Base-by-base conservation (phyloP, 30 jellyfish, hydroid and myxozoan species). In the Aurelia coerulea region DNA sequence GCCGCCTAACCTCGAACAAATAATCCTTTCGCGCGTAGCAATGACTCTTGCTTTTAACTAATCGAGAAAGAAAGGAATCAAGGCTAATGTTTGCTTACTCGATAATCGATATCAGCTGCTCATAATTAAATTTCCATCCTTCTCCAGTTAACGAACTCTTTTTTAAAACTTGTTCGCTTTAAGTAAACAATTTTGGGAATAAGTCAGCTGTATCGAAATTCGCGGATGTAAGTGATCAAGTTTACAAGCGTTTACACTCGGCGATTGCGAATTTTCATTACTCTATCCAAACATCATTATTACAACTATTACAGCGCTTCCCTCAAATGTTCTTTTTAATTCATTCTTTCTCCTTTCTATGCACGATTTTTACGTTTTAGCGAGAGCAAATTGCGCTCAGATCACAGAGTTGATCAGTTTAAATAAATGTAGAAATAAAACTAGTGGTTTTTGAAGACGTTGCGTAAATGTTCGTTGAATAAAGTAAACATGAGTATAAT, bases 51-150 rank as follows among this genome's bases (percentile, higher is more conserved):
- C 89, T 52, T 49, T 79, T 75, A 79, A 37, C 73, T 64, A 79
- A 79, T 79, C 81, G 67, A 79, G 66, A 31, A 53, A 71, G 52
- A 79, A 79, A 62, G 51, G 89, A 65, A 62, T 79, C 67, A 46
- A 74, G 73, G 53, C 41, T 62, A 29, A 17, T 83, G 19, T 83
- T 83, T 83, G 92, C 86, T 17, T 83, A 70, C 78, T 19, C 64
- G 79, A 83, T 83, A 83, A 83, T 83, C 86, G 67, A 83, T 72
- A 51, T 83, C 92, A 83, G 92, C 92, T 83, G 92, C 80, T 41
- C 51, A 49, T 83, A 51, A 83, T 83, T 65, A 69, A 73, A 83
- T 83, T 76, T 64, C 76, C 76, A 73, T 60, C 66, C 46, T 33
- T 39, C 73, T 52, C 84, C 62, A 70, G 84, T 67, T 41, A 73